Evolutionary conservation across 1,140 invertebrate species (phyloP), one percentile per base, ranked within the genome.

Genomic region (Apis dorsata): DNA sequence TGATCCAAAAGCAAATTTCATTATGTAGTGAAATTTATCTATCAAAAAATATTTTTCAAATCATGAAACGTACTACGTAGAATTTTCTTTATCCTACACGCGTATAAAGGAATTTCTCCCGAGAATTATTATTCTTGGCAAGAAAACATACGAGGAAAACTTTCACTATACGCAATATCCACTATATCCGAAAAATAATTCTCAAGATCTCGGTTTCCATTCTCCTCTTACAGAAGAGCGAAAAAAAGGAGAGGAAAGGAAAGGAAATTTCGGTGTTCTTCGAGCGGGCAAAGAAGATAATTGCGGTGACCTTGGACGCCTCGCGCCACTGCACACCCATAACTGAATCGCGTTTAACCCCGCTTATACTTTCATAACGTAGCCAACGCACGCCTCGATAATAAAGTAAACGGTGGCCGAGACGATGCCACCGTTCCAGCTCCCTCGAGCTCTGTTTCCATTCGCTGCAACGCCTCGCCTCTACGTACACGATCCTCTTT

Each of bases 341-440:
- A 85, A 89, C 76, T 85, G 83, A 89, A 79, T 69, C 83, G 78
- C 85, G 84, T 74, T 88, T 44, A 44, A 82, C 85, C 60, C 53
- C 70, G 77, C 84, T 44, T 79, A 88, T 86, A 88, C 83, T 88
- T 90, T 89, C 85, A 74, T 85, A 79, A 77, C 68, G 81, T 83
- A 66, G 85, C 74, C 63, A 28, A 49, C 65, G 11, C 83, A 79
- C 65, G 69, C 80, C 81, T 79, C 76, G 86, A 84, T 84, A 80
- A 88, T 88, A 79, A 83, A 88, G 62, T 88, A 88, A 44, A 88
- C 87, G 80, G 80, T 44, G 60, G 72, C 83, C 51, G 49, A 53
- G 79, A 63, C 71, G 86, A 85, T 85, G 84, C 76, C 79, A 65
- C 53, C 95, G 51, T 96, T 94, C 86, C 96, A 97, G 74, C 95